Base-by-base conservation (phyloP, 1,140 invertebrate genomes). In the Bombyx mandarina region DNA sequence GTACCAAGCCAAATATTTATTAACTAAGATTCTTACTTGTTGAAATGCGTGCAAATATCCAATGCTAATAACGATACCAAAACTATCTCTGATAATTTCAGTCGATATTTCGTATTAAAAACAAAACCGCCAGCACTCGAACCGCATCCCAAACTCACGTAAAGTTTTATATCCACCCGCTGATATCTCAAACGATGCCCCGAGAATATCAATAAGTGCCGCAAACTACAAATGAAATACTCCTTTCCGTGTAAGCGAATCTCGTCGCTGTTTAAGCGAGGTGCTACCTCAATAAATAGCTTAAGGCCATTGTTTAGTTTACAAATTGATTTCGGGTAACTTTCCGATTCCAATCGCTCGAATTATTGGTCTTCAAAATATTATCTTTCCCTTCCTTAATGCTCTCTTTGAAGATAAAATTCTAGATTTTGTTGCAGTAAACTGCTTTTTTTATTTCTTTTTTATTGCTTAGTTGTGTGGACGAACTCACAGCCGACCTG, bases 121-220 rank as follows among this genome's bases (percentile, higher is more conserved):
- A n/a, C n/a, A 7, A 43, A 45, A 60, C 56, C 62, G 64, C 67
- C 64, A 50, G 60, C 58, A 54, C 22, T 63, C 18, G 18, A 44
- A 42, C 44, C 57, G 12, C n/a, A 49, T 45, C 54, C 58, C 56
- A 50, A 54, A 57, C 55, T 61, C 64, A 62, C 56, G 61, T 58
- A 63, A 65, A 66, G 62, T 75, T 75, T 75, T 72, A 69, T 71
- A 66, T 63, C 67, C 64, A 69, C 56, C 59, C 65, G 63, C 55
- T 73, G 67, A 72, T 70, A 71, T 66, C 62, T 67, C 58, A 57
- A 46, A 54, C 61, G 63, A 62, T 66, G 67, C 65, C 62, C 56
- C 49, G 50, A 60, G 71, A 77, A 75, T 77, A 75, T 68, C 67
- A 77, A 77, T 75, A 70, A 57, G 63, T 66, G 60, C 48, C 56